These are phyloP conservation scores for Anguilla anguilla DNA, from an alignment of 2,797 vertebrate genomes.

Conservation along the genomic window DNA sequence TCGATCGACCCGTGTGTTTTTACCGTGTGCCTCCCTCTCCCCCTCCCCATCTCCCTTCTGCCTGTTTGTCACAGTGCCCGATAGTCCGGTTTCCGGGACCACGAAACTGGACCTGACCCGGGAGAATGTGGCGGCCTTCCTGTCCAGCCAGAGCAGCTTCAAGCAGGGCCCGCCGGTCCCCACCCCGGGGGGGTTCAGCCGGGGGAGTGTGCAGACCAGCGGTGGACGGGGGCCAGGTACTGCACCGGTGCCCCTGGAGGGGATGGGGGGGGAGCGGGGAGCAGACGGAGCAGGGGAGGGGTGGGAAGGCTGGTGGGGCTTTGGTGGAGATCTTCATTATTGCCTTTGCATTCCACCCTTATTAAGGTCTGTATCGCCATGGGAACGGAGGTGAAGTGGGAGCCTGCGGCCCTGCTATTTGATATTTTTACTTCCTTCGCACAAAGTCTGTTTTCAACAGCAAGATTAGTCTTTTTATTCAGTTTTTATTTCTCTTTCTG, in stretches of 20 bases:
- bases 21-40: no score
- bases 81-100: constrained; percentile 49
- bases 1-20: no score
- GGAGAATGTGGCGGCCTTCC: constrained; percentile 78
- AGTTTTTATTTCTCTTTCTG: neutral
- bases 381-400: neutral
- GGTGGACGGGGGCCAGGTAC: constrained; percentile 82
- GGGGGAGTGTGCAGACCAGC: constrained; percentile 76
- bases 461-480: neutral
- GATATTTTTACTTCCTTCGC: constrained; percentile 29
- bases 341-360: constrained; percentile 40
- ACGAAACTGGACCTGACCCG: constrained; percentile 76
- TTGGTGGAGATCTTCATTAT: constrained; percentile 25
- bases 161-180: constrained; percentile 65
- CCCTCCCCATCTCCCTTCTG: neutral
- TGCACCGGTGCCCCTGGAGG: neutral
- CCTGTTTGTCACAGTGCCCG: constrained; percentile 33
- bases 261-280: neutral
- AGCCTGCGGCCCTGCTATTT: constrained; percentile 34
- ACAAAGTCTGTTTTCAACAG: constrained; percentile 1
- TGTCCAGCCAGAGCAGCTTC: constrained; percentile 69
- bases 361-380: constrained; percentile 28
- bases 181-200: constrained; percentile 66
- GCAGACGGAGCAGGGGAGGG: neutral
- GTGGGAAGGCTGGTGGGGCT: constrained; percentile 23